Evolutionary conservation across 2,888 invertebrate species (phyloP), one percentile per base, ranked within the genome.

Genomic region (Neoascia interrupta): DNA sequence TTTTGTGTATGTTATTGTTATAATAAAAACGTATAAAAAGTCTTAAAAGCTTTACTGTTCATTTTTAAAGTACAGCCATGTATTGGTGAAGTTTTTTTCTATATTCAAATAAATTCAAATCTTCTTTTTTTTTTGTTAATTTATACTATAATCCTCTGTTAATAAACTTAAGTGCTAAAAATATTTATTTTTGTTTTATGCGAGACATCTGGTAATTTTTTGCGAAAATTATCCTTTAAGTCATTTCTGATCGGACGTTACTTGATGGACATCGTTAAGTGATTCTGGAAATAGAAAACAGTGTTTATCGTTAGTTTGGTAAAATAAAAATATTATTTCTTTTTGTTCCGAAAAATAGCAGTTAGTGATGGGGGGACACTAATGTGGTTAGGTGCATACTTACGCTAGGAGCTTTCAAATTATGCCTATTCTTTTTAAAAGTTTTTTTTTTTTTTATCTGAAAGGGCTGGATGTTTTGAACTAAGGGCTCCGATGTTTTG

Each of bases 21-120:
- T 69, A 56, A 75, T 54, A 74, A 73, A 68, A 74, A 60, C 34
- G 51, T 68, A 69, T 73, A 70, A 76, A 76, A 76, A 64, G 41
- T 69, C 49, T 56, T 75, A 63, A 70, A 69, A 51, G 43, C 36
- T n/a, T n/a, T n/a, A n/a, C n/a, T n/a, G n/a, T n/a, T n/a, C n/a
- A n/a, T n/a, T n/a, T n/a, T n/a, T n/a, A n/a, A n/a, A n/a, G n/a
- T n/a, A n/a, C n/a, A n/a, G n/a, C n/a, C n/a, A n/a, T n/a, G n/a
- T n/a, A n/a, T n/a, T n/a, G n/a, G n/a, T n/a, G n/a, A n/a, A n/a
- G n/a, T n/a, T n/a, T n/a, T n/a, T n/a, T n/a, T n/a, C n/a, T n/a
- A n/a, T n/a, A n/a, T n/a, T n/a, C n/a, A n/a, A n/a, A n/a, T n/a
- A n/a, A n/a, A n/a, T n/a, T n/a, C n/a, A n/a, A n/a, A n/a, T n/a